Evolutionary conservation across 2,113 vertebrate species (phyloP), one percentile per base, ranked within the genome.

Genomic region (Ceuthmochares aereus): DNA sequence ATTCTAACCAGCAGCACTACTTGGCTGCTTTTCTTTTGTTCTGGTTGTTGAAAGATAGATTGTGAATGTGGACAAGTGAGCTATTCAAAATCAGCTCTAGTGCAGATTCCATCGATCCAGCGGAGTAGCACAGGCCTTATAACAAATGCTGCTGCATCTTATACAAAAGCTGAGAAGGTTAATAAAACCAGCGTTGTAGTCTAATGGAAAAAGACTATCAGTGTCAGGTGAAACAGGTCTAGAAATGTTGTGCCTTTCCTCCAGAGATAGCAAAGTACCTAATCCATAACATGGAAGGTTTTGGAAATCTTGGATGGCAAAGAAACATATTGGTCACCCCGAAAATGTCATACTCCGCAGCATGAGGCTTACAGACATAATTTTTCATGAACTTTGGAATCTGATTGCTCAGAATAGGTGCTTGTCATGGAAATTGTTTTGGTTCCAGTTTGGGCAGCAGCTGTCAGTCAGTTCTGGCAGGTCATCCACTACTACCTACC

Each of bases 31-130:
- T 95, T 66, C 62, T 91, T 87, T 90, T 91, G 51, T 87, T 47
- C 21, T 95, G 34, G 23, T 87, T 87, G 74, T 69, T 96, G 95
- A 96, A 94, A 96, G 91, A 73, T 49, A 45, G 72, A 45, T 12
- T 54, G 66, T 93, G 94, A 87, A 67, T 78, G 42, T 25, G 84
- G 81, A 91, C 78, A 96, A 87, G 62, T 0, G 0, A 93, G 36
- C 84, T 76, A 84, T 94, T 96, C 77, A 89, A 75, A 87, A 37
- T 52, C 84, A 78, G 52, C 62, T 79, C 49, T 20, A 42, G 34
- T 45, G 79, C 1, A 5, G 70, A 87, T 93, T 93, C 73, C 74
- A 59, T 0, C 4, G 40, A 74, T 91, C 69, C 64, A 90, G 29
- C 0, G 0, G 42, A 91, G n/a, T 43, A 89, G 74, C 56, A 91